Evolutionary conservation across 2,113 vertebrate genomes (phyloP), one percentile per base, ranked within the genome.

Genomic region (Chlamydotis undulata): DNA sequence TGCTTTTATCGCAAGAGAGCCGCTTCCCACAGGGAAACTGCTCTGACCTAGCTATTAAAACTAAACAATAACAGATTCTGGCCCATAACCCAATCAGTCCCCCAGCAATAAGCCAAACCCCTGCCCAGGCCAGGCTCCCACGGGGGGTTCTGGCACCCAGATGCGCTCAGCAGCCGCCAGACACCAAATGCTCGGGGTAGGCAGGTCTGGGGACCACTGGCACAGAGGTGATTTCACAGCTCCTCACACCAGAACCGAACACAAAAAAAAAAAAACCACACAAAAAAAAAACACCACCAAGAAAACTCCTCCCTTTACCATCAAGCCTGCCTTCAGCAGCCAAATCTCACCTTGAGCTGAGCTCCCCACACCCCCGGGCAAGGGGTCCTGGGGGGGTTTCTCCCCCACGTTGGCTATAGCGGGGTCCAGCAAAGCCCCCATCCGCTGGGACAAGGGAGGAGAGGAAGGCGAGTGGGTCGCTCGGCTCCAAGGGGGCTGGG

Each of bases 351-450:
- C 50, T 74, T 7, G 2, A 28, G 52, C 28, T 1, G 12, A 31
- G 24, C 19, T 71, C n/a, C 21, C 12, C 0, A 3, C n/a, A 28
- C n/a, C 52, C 57, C 4, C 3, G 10, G 10, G 11, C 0, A 0
- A 71, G 41, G 47, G 22, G 49, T 50, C 25, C 39, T 19, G 4
- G 63, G 17, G 41, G 37, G 23, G 4, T 29, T 78, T 39, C 52
- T 74, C 33, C 81, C 35, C 22, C 4, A 50, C 9, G 0, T 15
- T 47, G 28, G 28, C 4, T 8, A 1, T 0, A 17, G 39, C 17
- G n/a, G 13, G 41, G 52, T 11, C 19, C 67, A 35, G 33, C 39
- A 56, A 50, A 83, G 17, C 33, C 25, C 28, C 28, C 14, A 1
- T 19, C 18, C 35, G 21, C 6, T 29, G 23, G 65, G 55, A 37